Base-by-base conservation (phyloP, 1,140 invertebrate species). In the Drosophila erecta region DNA sequence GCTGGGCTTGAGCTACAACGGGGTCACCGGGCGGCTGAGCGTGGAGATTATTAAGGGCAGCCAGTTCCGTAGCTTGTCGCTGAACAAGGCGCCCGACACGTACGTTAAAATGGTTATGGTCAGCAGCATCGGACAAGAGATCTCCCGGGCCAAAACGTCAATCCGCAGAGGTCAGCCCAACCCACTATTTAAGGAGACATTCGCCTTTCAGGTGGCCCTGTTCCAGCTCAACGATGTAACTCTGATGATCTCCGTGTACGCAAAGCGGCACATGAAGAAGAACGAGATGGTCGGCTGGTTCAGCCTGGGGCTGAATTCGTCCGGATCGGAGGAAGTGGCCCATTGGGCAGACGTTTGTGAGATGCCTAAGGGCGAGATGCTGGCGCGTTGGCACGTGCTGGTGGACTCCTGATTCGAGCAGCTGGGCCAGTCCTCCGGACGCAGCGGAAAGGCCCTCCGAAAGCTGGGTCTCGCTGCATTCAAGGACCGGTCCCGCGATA, bases 221-320 rank as follows among this genome's bases (percentile, higher is more conserved):
- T 99, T 98, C 92, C 98, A 99, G 94, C 93, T 99, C 47, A 97
- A 96, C n/a, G 98, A 99, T 78, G 98, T 99, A 12, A 98, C 97
- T 1, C 93, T 99, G 51, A 98, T 98, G 95, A 95, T 98, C 46
- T 97, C 97, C 1, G 97, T 98, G 14, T 98, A 98, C 93, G 97
- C 97, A 92, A 95, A 97, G 62, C 95, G 97, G 79, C 95, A 95
- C 65, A 97, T 98, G 93, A 98, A 98, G 79, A 96, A 97, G 66
- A 98, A 98, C 84, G 97, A 99, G 92, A 97, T 98, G 96, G 97
- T 98, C 64, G 98, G 98, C 47, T 98, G 98, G 98, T 97, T 98
- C 93, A 97, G 97, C 61, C 92, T 98, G 49, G 98, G 98, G 11
- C 93, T 97, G 84, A 98, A 97, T 92, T 97, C 97, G 70, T 98